Evolutionary conservation across 2,888 invertebrate species (phyloP).

Genomic region (Anaspis maculata): DNA sequence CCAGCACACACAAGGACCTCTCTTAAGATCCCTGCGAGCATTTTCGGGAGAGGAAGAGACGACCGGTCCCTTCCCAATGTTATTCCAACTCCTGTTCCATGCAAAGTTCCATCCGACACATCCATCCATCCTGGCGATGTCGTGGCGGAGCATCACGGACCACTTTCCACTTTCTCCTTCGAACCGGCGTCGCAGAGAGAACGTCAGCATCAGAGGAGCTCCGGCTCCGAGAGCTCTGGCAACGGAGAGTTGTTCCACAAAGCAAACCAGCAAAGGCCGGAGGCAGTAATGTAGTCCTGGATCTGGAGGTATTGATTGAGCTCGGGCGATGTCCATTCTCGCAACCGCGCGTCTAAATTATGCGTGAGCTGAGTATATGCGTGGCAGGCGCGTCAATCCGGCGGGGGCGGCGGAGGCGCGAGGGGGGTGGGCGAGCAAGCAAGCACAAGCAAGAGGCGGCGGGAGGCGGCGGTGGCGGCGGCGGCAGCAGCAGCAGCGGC

Average conservation of each 20-base stretch:
- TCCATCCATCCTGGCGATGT: conserved; percentile 19
- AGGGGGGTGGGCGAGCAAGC: conserved; percentile 16
- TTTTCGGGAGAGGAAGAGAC: too few species aligned
- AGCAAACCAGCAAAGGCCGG: conserved; percentile 17
- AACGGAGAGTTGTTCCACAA: conserved; percentile 13
- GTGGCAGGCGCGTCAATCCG: conserved; percentile 38
- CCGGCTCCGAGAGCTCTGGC: not conserved
- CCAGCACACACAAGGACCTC: too few species aligned
- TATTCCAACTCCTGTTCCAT: too few species aligned
- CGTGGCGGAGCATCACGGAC: too few species aligned
- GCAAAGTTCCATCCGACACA: conserved; percentile 17
- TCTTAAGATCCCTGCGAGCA: too few species aligned
- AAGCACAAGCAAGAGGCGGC: too few species aligned
- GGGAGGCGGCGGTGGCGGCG: conserved; percentile 11
- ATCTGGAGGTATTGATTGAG: conserved; percentile 41
- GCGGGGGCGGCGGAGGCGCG: too few species aligned
- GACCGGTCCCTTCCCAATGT: too few species aligned
- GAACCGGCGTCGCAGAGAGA: too few species aligned
- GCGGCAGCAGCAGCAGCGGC: conserved; percentile 18
- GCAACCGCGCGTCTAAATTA: conserved; percentile 44
- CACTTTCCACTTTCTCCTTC: too few species aligned
- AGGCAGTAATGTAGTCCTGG: conserved; percentile 37
- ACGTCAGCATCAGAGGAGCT: too few species aligned
- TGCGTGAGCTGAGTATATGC: conserved; percentile 44
- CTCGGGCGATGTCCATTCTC: conserved; percentile 44